Conservation (phyloP, 30 jellyfish, hydroid and myxozoan genomes). For the Hydractinia echinata region DNA sequence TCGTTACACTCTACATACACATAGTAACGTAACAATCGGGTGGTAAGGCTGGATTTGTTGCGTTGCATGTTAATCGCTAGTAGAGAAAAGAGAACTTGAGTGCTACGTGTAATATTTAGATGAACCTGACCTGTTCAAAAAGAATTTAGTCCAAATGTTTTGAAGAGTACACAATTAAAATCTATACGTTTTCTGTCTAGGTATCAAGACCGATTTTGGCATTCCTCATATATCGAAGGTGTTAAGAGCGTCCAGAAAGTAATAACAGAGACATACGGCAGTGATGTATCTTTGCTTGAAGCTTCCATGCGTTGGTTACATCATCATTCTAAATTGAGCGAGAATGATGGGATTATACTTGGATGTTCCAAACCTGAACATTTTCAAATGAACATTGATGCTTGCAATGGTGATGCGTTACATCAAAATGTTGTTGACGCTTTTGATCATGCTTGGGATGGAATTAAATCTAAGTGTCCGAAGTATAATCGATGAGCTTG, state of each 20-base stretch:
- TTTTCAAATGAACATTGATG: constrained; percentile 54
- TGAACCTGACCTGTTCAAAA: no score
- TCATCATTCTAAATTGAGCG: constrained; percentile 67
- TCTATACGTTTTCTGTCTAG: no score
- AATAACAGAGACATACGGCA: constrained; percentile 41
- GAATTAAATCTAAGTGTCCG: constrained; percentile 82
- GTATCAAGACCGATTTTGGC: constrained; percentile 81
- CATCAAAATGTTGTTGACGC: constrained; percentile 76
- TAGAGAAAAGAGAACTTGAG: no score
- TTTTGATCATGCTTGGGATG: constrained; percentile 79
- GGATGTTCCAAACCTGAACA: constrained; percentile 92
- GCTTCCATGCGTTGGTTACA: constrained; percentile 90
- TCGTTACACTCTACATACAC: no score
- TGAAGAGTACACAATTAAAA: no score
- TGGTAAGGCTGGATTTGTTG: no score
- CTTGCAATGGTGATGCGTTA: constrained; percentile 67
- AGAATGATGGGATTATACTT: constrained; percentile 75
- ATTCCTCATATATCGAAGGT: constrained; percentile 54
- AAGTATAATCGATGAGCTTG: constrained; percentile 44
- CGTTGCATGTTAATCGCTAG: no score
- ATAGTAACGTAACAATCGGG: no score
- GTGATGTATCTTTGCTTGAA: constrained; percentile 63
- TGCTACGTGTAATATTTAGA: no score
- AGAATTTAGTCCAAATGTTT: no score
- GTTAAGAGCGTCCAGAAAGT: constrained; percentile 30